Evolutionary conservation across 1,140 invertebrate genomes (phyloP).

Genomic region (Dryas iulia): DNA sequence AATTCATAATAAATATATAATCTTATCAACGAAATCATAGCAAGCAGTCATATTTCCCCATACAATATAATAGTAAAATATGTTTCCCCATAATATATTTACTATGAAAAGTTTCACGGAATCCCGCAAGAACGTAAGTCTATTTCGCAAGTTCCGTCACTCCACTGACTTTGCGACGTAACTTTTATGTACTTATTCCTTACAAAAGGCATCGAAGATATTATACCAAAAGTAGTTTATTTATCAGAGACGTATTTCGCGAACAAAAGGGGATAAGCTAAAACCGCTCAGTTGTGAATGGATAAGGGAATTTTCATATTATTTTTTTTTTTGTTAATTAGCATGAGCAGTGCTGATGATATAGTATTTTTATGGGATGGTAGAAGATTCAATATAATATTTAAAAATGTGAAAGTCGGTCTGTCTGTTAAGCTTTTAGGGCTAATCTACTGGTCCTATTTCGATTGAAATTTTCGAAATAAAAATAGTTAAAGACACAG

Average conservation of each 20-base stretch:
- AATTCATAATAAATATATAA: too few relatives aligned
- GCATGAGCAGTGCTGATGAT: neutral
- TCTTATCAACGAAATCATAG: too few relatives aligned
- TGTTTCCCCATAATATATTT: slow-evolving; percentile 16
- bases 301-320: neutral
- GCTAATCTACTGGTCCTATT: too few relatives aligned
- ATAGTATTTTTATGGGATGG: too few relatives aligned
- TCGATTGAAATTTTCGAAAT: too few relatives aligned
- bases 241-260: slow-evolving; percentile 2
- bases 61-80: slow-evolving; percentile 12
- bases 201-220: slow-evolving; percentile 16
- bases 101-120: slow-evolving; percentile 9
- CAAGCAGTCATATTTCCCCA: neutral
- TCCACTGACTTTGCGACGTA: slow-evolving; percentile 8
- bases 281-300: neutral
- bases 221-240: slow-evolving; percentile 14
- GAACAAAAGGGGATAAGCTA: neutral
- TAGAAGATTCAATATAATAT: too few relatives aligned
- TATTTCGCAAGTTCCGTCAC: slow-evolving; percentile 12
- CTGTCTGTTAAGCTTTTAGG: too few relatives aligned
- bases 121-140: slow-evolving; percentile 23
- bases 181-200: slow-evolving; percentile 24
- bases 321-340: neutral
- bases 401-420: too few relatives aligned
- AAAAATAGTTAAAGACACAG: too few relatives aligned